phyloP scores from a whole-genome alignment of 1,140 invertebrate species.

The Ephestia elutella region DNA sequence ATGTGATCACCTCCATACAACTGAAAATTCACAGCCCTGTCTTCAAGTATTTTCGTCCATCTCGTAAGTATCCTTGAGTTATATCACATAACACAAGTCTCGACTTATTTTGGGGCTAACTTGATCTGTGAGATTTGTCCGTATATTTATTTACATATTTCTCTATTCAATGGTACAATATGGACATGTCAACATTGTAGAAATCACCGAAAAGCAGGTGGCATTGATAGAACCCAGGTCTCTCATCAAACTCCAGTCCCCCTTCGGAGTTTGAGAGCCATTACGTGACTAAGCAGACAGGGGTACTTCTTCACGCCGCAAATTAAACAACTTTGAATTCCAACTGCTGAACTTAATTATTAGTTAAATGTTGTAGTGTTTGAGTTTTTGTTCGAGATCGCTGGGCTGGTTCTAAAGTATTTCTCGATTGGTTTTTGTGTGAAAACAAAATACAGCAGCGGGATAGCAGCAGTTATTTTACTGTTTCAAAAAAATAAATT shows the following conservation, averaged over 20 bases:
- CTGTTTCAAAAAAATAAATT: too few species aligned
- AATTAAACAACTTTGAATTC: conserved; percentile 66
- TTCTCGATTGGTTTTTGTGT: too few species aligned
- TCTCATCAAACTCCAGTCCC: not conserved
- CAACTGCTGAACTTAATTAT: conserved; percentile 53
- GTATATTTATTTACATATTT: too few species aligned
- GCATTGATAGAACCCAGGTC: not conserved
- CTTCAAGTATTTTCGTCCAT: too few species aligned
- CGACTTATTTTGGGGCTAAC: too few species aligned
- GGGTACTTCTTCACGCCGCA: conserved; percentile 59
- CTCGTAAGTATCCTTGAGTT: not conserved
- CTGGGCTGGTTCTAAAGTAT: not conserved
- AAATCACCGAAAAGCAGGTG: not conserved
- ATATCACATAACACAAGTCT: too few species aligned
- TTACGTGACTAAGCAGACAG: conserved; percentile 60
- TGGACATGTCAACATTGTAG: not conserved
- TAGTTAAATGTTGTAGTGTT: conserved; percentile 40
- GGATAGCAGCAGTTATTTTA: too few species aligned
- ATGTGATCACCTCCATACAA: too few species aligned
- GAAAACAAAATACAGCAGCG: too few species aligned
- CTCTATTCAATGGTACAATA: too few species aligned
- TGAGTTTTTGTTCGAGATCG: not conserved
- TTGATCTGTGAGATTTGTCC: too few species aligned
- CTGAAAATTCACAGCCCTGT: too few species aligned
- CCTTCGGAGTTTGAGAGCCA: conserved; percentile 42